Conservation (phyloP, 2,888 invertebrate genomes). For the Notodonta dromedarius region DNA sequence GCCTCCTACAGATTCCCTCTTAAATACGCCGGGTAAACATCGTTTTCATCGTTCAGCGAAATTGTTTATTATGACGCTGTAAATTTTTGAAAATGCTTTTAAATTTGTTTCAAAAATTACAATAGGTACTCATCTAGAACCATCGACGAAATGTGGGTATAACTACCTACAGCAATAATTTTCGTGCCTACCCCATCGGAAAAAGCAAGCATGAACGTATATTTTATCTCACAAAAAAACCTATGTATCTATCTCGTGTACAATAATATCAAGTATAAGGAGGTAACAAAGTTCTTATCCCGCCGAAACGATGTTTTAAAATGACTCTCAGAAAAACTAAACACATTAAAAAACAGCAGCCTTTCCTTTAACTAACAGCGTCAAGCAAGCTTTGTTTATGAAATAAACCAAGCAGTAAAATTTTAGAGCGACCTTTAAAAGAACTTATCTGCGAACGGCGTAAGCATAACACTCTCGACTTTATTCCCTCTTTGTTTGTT, state of each 20-base stretch:
- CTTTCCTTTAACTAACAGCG: background rate
- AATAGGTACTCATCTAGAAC: background rate
- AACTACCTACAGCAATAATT: too few relatives aligned
- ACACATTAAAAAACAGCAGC: background rate
- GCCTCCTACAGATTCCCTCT: background rate
- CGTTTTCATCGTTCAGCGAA: background rate
- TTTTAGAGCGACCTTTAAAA: slow-evolving; percentile 22
- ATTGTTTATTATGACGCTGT: background rate
- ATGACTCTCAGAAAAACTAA: background rate
- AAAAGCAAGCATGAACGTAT: too few relatives aligned
- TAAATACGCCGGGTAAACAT: background rate
- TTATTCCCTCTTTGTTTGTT: slow-evolving; percentile 54
- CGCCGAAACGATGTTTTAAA: too few relatives aligned
- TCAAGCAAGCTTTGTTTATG: slow-evolving; percentile 11
- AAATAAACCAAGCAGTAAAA: slow-evolving; percentile 24
- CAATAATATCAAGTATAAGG: too few relatives aligned
- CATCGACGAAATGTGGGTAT: background rate
- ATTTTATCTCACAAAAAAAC: too few relatives aligned
- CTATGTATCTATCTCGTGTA: too few relatives aligned
- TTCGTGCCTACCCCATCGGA: too few relatives aligned
- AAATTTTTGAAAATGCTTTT: background rate
- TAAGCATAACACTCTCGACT: slow-evolving; percentile 35
- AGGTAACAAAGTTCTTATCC: too few relatives aligned
- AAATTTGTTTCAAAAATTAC: background rate
- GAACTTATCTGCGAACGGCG: slow-evolving; percentile 33